These are phyloP conservation scores for Eulemur macaco DNA, from an alignment of 2,113 vertebrate species.

Conservation along the genomic window DNA sequence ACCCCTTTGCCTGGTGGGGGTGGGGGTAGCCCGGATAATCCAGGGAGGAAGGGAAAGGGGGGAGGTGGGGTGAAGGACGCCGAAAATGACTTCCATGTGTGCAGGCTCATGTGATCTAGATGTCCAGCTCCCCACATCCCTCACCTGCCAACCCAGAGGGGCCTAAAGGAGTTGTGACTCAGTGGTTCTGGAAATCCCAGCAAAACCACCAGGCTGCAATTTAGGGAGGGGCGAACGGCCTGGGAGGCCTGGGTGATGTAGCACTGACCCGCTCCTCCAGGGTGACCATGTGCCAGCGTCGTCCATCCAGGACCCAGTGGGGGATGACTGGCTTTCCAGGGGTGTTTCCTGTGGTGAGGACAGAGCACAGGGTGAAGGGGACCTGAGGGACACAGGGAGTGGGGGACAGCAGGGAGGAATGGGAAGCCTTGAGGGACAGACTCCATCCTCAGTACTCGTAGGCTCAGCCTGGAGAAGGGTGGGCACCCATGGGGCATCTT, in stretches of 20 bases:
- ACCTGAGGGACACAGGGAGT: no score
- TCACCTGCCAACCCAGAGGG: not conserved
- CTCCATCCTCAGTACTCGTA: not conserved
- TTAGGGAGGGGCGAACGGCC: not conserved
- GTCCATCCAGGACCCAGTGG: conserved; percentile 62
- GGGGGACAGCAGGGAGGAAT: not conserved
- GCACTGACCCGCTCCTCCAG: conserved; percentile 62
- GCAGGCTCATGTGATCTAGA: not conserved
- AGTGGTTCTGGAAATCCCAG: not conserved
- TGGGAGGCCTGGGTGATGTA: not conserved
- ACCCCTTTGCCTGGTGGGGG: not conserved
- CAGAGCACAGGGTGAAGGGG: not conserved
- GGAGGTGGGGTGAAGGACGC: not conserved
- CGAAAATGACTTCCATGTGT: conserved; percentile 69
- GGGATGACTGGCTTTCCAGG: conserved; percentile 59
- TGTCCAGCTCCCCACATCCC: not conserved
- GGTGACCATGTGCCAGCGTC: not conserved
- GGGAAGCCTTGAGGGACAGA: not conserved
- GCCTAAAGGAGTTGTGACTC: not conserved
- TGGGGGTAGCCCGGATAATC: not conserved
- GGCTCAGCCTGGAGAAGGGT: not conserved
- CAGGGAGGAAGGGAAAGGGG: not conserved
- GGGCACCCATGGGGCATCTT: not conserved
- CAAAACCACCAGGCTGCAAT: not conserved
- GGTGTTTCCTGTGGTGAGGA: conserved; percentile 27